A percentile compares a stretch with the other conserved stretches of the same genome.
Evolutionary conservation across 2,797 vertebrate species (phyloP).

Genomic region (Notoglanidium macrostoma): DNA sequence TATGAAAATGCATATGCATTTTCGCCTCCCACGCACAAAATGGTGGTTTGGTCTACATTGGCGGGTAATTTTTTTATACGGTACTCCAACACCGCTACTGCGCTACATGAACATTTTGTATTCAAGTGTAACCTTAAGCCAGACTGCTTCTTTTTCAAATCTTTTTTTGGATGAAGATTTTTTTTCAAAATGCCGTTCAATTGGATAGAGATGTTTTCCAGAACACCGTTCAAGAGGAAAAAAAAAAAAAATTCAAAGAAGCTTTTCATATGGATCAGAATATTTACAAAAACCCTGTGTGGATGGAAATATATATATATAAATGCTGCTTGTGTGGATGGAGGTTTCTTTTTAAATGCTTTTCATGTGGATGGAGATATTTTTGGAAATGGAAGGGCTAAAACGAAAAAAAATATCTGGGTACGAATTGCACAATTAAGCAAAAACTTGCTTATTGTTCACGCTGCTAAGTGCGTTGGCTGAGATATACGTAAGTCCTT

Average conservation of each 20-base stretch:
- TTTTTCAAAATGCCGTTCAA: too few species aligned
- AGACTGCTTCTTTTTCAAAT: too few species aligned
- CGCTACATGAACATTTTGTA: too few species aligned
- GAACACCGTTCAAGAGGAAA: too few species aligned
- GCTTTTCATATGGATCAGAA: background rate
- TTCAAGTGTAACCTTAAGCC: too few species aligned
- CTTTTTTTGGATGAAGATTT: too few species aligned
- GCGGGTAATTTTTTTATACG: too few species aligned
- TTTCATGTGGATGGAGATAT: too few species aligned
- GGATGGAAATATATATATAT: background rate
- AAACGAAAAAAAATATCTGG: background rate
- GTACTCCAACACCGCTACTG: background rate
- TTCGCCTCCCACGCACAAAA: background rate
- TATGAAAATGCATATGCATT: background rate
- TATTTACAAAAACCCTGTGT: background rate
- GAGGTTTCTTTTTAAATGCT: background rate
- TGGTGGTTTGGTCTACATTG: background rate
- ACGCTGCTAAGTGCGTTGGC: background rate
- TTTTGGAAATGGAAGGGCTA: background rate
- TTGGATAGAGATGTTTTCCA: too few species aligned
- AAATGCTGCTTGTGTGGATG: background rate
- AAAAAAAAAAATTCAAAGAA: too few species aligned
- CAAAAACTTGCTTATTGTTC: background rate
- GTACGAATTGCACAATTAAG: background rate
- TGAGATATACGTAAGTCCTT: background rate